Conservation (phyloP, 1,140 invertebrate species). For the Anastrepha ludens region DNA sequence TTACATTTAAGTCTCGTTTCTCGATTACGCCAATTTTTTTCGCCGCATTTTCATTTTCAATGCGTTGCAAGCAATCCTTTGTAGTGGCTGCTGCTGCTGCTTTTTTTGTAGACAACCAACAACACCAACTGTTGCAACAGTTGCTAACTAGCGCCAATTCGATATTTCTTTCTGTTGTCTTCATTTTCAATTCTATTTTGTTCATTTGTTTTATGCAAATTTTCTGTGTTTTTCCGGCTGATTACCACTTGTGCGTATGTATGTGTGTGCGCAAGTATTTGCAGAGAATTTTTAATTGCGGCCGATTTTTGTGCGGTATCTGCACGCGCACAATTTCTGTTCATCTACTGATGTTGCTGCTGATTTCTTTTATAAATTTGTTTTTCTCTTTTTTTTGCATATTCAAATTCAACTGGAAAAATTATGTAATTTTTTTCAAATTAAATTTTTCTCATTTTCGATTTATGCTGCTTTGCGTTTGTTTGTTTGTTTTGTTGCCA, state of each 20-base stretch:
- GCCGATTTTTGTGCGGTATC: not conserved
- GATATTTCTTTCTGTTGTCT: not conserved
- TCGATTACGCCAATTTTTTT: not conserved
- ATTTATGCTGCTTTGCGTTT: not conserved
- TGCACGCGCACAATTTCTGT: not conserved
- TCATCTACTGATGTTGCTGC: not conserved
- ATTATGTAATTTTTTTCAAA: not conserved
- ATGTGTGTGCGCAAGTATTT: not conserved
- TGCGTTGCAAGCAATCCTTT: not conserved
- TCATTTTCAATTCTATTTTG: not conserved
- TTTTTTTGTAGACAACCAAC: not conserved
- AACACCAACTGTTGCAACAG: conserved; percentile 13
- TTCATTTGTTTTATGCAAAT: conserved; percentile 33
- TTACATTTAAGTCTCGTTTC: conserved; percentile 40
- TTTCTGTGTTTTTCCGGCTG: conserved; percentile 5
- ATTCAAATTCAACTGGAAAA: not conserved
- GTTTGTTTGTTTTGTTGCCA: not conserved
- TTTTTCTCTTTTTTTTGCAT: not conserved
- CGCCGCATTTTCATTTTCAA: conserved; percentile 47
- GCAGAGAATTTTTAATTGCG: conserved; percentile 21
- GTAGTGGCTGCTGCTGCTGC: not conserved
- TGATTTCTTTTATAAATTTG: not conserved
- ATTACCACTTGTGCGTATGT: not conserved
- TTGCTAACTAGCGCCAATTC: not conserved
- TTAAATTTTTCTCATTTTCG: not conserved